These are phyloP conservation scores for Hedychridium roseum DNA, from an alignment of 2,888 invertebrate species.

Conservation along the genomic window DNA sequence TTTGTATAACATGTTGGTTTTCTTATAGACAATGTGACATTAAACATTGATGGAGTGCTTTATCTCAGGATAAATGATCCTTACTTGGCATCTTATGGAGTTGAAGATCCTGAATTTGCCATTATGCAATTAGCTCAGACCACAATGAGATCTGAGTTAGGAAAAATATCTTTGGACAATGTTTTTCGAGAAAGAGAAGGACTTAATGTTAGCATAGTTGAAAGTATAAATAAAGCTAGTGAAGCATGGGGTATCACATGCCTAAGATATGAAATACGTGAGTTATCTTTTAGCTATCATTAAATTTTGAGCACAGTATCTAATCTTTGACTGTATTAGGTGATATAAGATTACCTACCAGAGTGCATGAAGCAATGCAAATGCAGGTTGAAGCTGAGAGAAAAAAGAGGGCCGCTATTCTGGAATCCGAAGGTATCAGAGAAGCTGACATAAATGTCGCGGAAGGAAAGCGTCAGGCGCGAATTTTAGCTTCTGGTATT, in stretches of 20 bases:
- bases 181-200: conserved; percentile 97
- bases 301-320: no score
- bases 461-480: conserved; percentile 90
- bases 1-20: no score
- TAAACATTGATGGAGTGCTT: conserved; percentile 96
- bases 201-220: conserved; percentile 93
- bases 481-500: conserved; percentile 91
- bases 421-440: conserved; percentile 95
- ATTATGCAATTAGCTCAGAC: conserved; percentile 99
- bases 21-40: conserved; percentile 88
- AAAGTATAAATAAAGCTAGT: conserved; percentile 96
- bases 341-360: conserved; percentile 86
- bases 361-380: conserved; percentile 99
- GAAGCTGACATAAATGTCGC: conserved; percentile 97
- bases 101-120: conserved; percentile 99
- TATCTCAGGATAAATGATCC: conserved; percentile 94
- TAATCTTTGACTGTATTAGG: no score
- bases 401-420: conserved; percentile 92
- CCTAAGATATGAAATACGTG: conserved; percentile 92
- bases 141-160: conserved; percentile 98
- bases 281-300: no score
- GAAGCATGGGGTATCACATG: conserved; percentile 98
- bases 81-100: conserved; percentile 95
- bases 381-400: conserved; percentile 99
- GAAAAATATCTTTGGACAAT: conserved; percentile 95